Base-by-base conservation (phyloP, 2,888 invertebrate species). In the Nasonia oneida region DNA sequence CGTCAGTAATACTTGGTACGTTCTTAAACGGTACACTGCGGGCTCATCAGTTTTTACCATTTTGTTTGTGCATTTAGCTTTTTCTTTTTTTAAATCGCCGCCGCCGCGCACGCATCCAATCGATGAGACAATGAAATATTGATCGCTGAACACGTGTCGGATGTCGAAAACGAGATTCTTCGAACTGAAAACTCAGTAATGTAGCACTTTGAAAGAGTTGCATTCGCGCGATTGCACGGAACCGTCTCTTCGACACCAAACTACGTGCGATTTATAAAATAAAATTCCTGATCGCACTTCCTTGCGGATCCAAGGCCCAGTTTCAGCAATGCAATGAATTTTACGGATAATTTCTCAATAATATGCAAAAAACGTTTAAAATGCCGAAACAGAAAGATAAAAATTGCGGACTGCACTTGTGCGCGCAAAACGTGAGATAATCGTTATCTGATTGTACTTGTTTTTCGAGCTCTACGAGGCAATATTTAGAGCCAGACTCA, bases 161-260 rank as follows among this genome's bases (percentile, higher is more conserved):
- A 80, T 87, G 86, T 86, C 87, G 86, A 84, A 87, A 87, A 86
- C 67, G n/a, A 81, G 57, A 71, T 87, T 86, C 86, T 85, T 14
- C 15, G 84, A 83, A 87, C 53, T 3, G 12, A 39, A 53, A 80
- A 76, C 57, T 81, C 50, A 33, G 83, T 83, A 83, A 83, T 70
- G 74, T 74, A 70, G 8, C 29, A 42, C 53, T 76, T 50, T 67
- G 1, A 50, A 83, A 86, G 37, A 74, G 76, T 37, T 76, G 53
- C 76, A 61, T 23, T 57, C 71, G 73, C 8, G 50, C 67, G 74
- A 78, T 78, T 80, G n/a, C 53, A 64, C 37, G 74, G 84, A 50
- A 53, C 39, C 12, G 76, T 84, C 79, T 80, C 39, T 23, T 73
- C 23, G 18, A 64, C 71, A 73, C 42, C 61, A 23, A 70, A 12